These are phyloP conservation scores for Poecilia wingei DNA, from an alignment of 2,797 vertebrate genomes.

Conservation along the genomic window DNA sequence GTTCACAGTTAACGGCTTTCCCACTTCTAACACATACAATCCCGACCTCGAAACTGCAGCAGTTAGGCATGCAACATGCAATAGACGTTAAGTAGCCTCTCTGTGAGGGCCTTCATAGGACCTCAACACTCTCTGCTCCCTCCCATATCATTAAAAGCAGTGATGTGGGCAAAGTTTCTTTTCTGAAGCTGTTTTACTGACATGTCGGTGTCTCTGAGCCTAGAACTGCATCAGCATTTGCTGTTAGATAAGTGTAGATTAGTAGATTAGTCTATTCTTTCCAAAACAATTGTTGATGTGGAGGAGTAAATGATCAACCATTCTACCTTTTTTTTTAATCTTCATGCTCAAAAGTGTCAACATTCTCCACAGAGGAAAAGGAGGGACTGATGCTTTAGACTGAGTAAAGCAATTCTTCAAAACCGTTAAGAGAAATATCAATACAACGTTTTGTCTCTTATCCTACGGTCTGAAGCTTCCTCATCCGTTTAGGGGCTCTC, in stretches of 20 bases:
- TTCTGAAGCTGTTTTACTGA: background rate
- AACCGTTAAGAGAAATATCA: background rate
- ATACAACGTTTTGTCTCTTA: background rate
- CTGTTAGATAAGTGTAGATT: background rate
- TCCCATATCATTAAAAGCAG: background rate
- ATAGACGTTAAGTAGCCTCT: background rate
- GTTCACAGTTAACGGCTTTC: background rate
- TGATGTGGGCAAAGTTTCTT: background rate
- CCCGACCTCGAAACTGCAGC: background rate
- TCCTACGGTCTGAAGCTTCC: background rate
- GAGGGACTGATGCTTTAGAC: background rate
- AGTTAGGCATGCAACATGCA: background rate
- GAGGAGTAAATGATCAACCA: background rate
- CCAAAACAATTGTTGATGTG: background rate
- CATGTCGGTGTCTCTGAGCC: background rate
- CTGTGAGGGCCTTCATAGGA: background rate
- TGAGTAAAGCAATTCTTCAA: background rate
- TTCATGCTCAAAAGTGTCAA: background rate
- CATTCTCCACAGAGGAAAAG: background rate
- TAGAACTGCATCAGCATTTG: background rate
- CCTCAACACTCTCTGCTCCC: background rate
- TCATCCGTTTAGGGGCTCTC: background rate
- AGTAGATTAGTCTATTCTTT: background rate
- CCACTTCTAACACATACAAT: background rate
- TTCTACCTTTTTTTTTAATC: background rate